Conservation (phyloP, 2,888 invertebrate species). For the Tanypteryx hageni region DNA sequence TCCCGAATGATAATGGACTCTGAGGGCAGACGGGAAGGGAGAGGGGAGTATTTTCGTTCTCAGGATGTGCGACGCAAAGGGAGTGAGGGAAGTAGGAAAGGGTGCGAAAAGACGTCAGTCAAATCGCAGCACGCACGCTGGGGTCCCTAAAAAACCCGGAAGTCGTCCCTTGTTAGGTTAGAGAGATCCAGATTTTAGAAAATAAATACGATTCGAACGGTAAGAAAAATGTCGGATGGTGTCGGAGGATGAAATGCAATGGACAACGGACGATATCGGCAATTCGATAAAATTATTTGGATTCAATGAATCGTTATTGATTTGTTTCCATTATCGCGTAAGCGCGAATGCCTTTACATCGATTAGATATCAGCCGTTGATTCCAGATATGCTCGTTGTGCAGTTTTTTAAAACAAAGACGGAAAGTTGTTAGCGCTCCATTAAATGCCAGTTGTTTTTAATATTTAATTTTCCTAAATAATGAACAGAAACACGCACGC, state of each 20-base stretch:
- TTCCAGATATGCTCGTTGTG: no score
- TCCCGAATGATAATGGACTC: background rate
- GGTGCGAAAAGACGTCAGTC: conserved; percentile 55
- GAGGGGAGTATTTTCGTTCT: conserved; percentile 2
- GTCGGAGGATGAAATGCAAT: background rate
- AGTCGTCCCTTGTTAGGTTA: background rate
- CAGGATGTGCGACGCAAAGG: conserved; percentile 36
- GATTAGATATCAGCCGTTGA: no score
- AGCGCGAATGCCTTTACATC: no score
- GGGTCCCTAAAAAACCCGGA: conserved; percentile 40
- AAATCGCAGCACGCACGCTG: conserved; percentile 42
- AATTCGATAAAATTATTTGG: no score
- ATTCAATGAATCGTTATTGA: no score
- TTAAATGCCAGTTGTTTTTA: no score
- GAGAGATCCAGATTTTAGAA: background rate
- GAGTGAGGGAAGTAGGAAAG: background rate
- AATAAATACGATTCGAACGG: background rate
- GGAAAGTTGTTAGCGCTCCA: no score
- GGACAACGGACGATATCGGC: no score
- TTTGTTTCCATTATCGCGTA: no score
- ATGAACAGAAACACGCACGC: no score
- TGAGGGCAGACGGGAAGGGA: background rate
- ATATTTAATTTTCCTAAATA: no score
- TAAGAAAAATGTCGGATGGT: background rate
- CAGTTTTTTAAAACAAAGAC: no score